These are phyloP conservation scores for Emydura subglobosa DNA, from an alignment of 2,113 vertebrate species.

Conservation along the genomic window DNA sequence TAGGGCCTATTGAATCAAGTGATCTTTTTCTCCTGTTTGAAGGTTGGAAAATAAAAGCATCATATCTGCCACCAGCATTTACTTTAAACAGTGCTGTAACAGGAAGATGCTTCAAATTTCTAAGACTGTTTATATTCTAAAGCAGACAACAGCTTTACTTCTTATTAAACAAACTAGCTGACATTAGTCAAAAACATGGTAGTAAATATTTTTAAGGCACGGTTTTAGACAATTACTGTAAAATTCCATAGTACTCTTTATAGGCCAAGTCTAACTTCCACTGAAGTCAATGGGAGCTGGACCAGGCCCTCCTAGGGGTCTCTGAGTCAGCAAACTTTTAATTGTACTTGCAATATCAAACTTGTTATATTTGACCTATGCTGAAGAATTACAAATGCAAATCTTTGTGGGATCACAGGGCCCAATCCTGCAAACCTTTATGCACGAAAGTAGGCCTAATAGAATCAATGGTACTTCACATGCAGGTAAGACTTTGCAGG, in stretches of 20 bases:
- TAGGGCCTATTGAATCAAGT: not conserved
- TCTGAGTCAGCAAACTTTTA: not conserved
- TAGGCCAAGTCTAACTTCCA: not conserved
- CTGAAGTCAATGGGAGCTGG: not conserved
- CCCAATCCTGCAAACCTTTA: not conserved
- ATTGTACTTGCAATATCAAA: not conserved
- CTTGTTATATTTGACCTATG: not conserved
- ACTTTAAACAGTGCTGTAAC: not conserved
- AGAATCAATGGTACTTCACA: not conserved
- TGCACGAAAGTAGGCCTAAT: rapidly evolving
- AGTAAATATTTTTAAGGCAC: not conserved
- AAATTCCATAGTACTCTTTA: not conserved
- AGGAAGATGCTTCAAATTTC: not conserved
- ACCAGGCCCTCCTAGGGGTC: not conserved
- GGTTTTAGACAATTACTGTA: not conserved
- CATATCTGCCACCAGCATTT: not conserved
- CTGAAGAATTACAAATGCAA: not conserved
- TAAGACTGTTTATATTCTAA: not conserved
- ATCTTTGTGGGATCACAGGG: not conserved
- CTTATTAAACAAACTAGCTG: not conserved
- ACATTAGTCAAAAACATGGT: not conserved
- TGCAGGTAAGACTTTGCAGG: not conserved
- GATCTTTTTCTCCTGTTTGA: not conserved
- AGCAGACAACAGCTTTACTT: not conserved
- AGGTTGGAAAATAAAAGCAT: not conserved